Evolutionary conservation across 2,888 invertebrate genomes (phyloP).

Genomic region (Flabesymbios commensalis): DNA sequence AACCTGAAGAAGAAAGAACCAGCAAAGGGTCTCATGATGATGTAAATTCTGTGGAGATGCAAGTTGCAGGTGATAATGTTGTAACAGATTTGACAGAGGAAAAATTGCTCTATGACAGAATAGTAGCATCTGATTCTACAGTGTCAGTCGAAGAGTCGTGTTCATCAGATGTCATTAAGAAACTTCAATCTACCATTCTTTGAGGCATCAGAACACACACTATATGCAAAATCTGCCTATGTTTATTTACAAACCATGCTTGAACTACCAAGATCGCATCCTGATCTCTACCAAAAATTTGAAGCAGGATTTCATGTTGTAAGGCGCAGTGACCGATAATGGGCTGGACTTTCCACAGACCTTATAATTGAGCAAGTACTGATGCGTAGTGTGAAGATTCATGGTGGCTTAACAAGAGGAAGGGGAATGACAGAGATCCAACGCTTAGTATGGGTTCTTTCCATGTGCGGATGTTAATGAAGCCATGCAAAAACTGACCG

Average conservation of each 20-base stretch:
- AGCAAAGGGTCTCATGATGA: too few relatives aligned
- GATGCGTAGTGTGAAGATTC: constrained; percentile 39
- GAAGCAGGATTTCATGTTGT: constrained; percentile 29
- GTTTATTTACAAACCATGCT: constrained; percentile 38
- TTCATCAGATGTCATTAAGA: too few relatives aligned
- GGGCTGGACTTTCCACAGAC: constrained; percentile 40
- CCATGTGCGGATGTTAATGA: constrained; percentile 25
- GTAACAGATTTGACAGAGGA: too few relatives aligned
- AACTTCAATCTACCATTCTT: too few relatives aligned
- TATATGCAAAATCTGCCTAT: constrained; percentile 40
- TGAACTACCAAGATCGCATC: constrained; percentile 32
- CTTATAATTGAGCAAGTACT: constrained; percentile 41
- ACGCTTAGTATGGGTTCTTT: constrained; percentile 23
- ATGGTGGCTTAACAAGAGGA: constrained; percentile 31
- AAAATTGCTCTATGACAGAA: too few relatives aligned
- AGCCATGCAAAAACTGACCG: constrained; percentile 25
- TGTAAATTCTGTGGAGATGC: too few relatives aligned
- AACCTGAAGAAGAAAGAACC: too few relatives aligned
- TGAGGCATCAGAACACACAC: too few relatives aligned
- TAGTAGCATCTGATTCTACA: too few relatives aligned
- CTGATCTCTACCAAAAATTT: constrained; percentile 27
- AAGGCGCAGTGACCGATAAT: constrained; percentile 30
- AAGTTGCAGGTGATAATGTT: too few relatives aligned
- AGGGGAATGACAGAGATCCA: constrained; percentile 19
- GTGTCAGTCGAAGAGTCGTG: too few relatives aligned